Percentiles rank a stretch among this genome's conserved stretches.
phyloP scores from a whole-genome alignment of 2,888 invertebrate genomes.

The Linyphia triangularis region DNA sequence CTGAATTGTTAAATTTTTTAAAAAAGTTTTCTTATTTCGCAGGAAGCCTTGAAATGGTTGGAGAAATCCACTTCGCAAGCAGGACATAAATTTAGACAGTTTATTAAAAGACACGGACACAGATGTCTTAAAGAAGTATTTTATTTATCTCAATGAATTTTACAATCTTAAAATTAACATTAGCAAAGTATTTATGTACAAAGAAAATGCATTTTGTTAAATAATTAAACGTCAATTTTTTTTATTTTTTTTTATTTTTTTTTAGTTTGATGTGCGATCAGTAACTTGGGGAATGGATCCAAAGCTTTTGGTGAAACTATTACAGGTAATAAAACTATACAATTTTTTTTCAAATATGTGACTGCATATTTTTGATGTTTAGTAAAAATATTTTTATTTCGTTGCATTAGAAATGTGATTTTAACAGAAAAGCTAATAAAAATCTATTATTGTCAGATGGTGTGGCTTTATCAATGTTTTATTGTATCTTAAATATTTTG shows the following conservation, averaged over 20 bases:
- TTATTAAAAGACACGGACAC: constrained; percentile 87
- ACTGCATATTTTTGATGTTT: too few species aligned
- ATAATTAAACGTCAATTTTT: background rate
- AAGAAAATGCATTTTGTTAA: background rate
- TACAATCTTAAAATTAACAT: too few species aligned
- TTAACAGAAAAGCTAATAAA: too few species aligned
- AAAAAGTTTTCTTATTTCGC: background rate
- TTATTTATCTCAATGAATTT: too few species aligned
- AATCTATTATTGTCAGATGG: too few species aligned
- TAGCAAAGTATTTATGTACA: too few species aligned
- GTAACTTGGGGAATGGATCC: constrained; percentile 37
- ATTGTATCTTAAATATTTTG: too few species aligned
- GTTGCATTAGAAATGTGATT: too few species aligned
- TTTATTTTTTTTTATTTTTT: background rate
- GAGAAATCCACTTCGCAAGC: constrained; percentile 82
- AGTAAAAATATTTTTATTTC: too few species aligned
- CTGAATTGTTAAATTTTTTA: background rate
- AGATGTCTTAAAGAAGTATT: constrained; percentile 82
- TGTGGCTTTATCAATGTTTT: too few species aligned
- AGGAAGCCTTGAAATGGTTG: constrained; percentile 83
- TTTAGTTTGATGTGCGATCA: constrained; percentile 33
- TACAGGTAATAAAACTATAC: too few species aligned
- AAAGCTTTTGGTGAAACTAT: constrained; percentile 29
- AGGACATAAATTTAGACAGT: constrained; percentile 82
- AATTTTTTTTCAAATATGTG: too few species aligned